phyloP scores from a whole-genome alignment of 2,888 invertebrate species.

The Lasioglossum villosulum region DNA sequence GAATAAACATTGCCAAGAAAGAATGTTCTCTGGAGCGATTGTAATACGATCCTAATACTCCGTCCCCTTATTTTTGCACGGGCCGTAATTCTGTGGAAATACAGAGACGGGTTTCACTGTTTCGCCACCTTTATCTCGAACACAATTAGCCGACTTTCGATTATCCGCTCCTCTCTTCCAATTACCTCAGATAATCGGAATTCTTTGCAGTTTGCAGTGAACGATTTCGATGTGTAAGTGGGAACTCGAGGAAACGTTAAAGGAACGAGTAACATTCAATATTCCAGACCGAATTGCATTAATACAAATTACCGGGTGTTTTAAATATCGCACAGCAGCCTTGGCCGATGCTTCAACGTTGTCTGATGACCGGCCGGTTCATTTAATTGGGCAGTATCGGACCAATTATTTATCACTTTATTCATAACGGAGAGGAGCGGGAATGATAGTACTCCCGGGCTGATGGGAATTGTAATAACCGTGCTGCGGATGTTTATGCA shows the following conservation, averaged over 20 bases:
- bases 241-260: constrained; percentile 11
- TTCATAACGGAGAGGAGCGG: not conserved
- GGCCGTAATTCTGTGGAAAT: constrained; percentile 33
- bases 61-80: constrained; percentile 37
- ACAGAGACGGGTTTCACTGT: not conserved
- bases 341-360: not conserved
- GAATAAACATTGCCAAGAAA: not conserved
- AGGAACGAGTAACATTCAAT: constrained; percentile 41
- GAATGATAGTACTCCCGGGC: not conserved
- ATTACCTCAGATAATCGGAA: constrained; percentile 42
- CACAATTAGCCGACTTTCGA: constrained; percentile 52
- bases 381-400: constrained; percentile 10
- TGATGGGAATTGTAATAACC: not conserved
- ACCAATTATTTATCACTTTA: constrained; percentile 7
- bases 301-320: constrained; percentile 35
- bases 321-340: not conserved
- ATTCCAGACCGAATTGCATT: constrained; percentile 36
- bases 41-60: not conserved
- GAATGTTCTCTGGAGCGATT: not conserved
- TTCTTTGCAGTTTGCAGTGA: constrained; percentile 18
- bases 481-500: not conserved
- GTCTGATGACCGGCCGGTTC: not conserved
- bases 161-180: constrained; percentile 36
- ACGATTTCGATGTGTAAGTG: constrained; percentile 18
- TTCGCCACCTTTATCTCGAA: constrained; percentile 45